Evolutionary conservation across 2,888 invertebrate genomes (phyloP).

Genomic region (Pegoplata infirma): DNA sequence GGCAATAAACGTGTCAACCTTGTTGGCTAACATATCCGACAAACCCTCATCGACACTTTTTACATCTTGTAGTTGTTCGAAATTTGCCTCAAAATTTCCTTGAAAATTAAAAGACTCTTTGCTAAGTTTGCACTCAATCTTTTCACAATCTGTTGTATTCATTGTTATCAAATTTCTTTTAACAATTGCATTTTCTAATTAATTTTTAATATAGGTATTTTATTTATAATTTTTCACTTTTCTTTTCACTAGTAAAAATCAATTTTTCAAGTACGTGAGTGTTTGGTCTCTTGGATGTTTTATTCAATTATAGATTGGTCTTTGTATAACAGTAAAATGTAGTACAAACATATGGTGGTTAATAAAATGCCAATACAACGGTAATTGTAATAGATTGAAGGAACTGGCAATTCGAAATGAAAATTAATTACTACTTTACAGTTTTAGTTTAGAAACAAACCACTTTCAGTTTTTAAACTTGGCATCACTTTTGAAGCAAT

Average conservation of each 20-base stretch:
- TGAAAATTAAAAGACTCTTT: constrained; percentile 48
- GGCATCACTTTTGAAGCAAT: constrained; percentile 4
- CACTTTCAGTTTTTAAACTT: not conserved
- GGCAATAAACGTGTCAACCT: constrained; percentile 28
- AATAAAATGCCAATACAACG: constrained; percentile 29
- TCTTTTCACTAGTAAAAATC: constrained; percentile 53
- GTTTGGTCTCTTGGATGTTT: constrained; percentile 24
- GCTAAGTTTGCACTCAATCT: constrained; percentile 61
- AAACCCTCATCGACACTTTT: constrained; percentile 9
- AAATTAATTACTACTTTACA: not conserved
- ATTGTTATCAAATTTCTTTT: constrained; percentile 25
- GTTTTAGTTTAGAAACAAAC: not conserved
- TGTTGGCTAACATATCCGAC: constrained; percentile 21
- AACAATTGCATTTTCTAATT: constrained; percentile 24
- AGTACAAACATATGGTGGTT: constrained; percentile 30
- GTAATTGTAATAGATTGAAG: constrained; percentile 36
- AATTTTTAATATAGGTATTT: not conserved
- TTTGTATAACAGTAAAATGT: constrained; percentile 32
- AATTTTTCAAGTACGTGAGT: constrained; percentile 53
- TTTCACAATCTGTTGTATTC: constrained; percentile 63
- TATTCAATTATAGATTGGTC: constrained; percentile 36
- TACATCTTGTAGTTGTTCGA: constrained; percentile 39
- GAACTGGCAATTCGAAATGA: not conserved
- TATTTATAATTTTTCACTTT: constrained; percentile 31
- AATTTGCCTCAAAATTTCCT: constrained; percentile 49